phyloP scores from a whole-genome alignment of 92 coral and sea anemone species.

The Paragorgia papillata region DNA sequence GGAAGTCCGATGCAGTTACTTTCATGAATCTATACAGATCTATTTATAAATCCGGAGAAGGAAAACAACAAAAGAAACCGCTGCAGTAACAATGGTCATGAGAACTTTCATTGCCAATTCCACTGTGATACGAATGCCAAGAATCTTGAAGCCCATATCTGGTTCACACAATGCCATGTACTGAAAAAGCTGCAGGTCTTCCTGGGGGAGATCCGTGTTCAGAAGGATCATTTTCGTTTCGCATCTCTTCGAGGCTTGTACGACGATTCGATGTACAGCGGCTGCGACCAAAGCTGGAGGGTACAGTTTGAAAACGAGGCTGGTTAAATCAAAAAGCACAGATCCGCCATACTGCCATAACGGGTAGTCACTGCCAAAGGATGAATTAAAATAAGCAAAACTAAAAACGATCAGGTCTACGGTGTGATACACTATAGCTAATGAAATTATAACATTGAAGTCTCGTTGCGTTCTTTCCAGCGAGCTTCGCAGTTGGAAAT shows the following conservation, averaged over 20 bases:
- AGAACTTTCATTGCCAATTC: constrained; percentile 55
- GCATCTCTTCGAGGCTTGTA: constrained; percentile 63
- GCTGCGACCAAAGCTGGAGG: constrained; percentile 27
- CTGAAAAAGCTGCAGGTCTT: constrained; percentile 69
- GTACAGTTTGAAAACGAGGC: constrained; percentile 49
- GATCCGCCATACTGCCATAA: constrained; percentile 68
- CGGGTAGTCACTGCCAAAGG: constrained; percentile 59
- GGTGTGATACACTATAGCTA: constrained; percentile 62
- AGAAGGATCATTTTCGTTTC: constrained; percentile 43
- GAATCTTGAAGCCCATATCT: constrained; percentile 70
- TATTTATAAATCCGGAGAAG: no score
- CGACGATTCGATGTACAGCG: constrained; percentile 52
- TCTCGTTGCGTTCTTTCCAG: constrained; percentile 64
- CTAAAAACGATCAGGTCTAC: constrained; percentile 66
- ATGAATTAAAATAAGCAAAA: constrained; percentile 64
- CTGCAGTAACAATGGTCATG: constrained; percentile 63
- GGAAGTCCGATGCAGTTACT: no score
- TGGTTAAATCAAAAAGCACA: constrained; percentile 60
- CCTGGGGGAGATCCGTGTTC: constrained; percentile 52
- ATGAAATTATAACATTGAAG: constrained; percentile 61
- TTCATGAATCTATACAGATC: no score
- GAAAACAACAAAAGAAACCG: constrained; percentile 62
- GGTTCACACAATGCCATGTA: constrained; percentile 56
- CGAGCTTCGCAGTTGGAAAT: constrained; percentile 46
- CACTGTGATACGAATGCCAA: constrained; percentile 72